These are phyloP conservation scores for Xenotilapia longispinis DNA, from an alignment of 2,113 vertebrate genomes.

Conservation along the genomic window DNA sequence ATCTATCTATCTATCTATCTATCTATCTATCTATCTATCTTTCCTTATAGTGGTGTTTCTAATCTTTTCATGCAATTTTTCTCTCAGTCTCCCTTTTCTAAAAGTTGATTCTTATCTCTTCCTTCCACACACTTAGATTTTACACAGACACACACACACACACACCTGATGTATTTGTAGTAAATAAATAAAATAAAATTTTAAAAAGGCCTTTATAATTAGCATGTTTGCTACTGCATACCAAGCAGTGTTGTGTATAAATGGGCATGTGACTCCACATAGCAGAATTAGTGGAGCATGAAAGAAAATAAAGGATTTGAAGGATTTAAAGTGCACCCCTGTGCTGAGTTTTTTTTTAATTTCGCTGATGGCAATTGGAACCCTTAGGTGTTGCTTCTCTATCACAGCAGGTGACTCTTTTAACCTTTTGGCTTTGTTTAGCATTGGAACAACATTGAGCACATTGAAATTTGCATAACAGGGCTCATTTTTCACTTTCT, in stretches of 20 bases:
- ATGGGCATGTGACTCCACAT: background rate
- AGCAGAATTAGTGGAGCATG: background rate
- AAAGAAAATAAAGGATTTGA: background rate
- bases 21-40: background rate
- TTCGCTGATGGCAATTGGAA: conserved; percentile 17
- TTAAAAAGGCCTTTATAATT: background rate
- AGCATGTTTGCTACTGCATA: background rate
- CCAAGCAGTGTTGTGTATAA: background rate
- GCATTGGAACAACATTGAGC: background rate
- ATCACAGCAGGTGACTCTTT: conserved; percentile 21
- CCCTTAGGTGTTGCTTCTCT: conserved; percentile 9
- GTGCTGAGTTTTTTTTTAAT: conserved; percentile 1
- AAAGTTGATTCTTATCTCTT: background rate
- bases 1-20: too few species aligned
- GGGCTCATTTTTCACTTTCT: background rate
- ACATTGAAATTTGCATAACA: background rate
- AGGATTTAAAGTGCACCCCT: background rate
- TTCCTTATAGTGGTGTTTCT: background rate
- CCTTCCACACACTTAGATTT: background rate
- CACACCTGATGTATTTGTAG: background rate
- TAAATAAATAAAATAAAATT: background rate
- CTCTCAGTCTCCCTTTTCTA: background rate
- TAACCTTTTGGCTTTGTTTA: conserved; percentile 27
- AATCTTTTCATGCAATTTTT: background rate
- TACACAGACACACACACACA: background rate